Evolutionary conservation across 2,797 vertebrate genomes (phyloP), one percentile per base, ranked within the genome.

Genomic region (Megalops cyprinoides): DNA sequence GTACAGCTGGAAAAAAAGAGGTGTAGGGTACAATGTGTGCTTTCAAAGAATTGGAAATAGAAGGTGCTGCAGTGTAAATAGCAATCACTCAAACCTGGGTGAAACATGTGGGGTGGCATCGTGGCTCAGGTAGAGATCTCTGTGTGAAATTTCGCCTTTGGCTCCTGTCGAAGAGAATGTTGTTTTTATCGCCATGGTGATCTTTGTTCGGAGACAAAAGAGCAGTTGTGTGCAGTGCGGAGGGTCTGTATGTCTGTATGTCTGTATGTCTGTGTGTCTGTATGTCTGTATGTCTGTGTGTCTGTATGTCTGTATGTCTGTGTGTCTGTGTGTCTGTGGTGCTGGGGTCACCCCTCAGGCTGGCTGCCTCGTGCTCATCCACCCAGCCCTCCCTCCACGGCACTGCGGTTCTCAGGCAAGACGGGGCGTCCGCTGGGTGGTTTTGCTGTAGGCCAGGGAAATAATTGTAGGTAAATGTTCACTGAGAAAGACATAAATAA

Each of bases 401-500:
- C 56, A 58, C 76, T 48, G 23, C 34, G 6, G 60, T 77, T 55
- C 60, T 20, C 34, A 37, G 67, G 56, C 76, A 78, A 51, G 81
- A 82, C 12, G 37, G 76, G 62, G 67, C 81, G 55, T 79, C 62
- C 73, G 46, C 53, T n/a, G 62, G 49, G 34, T 18, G 12, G 58
- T 62, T 78, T 69, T 25, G 74, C 78, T 73, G 49, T 25, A 44
- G 76, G 55, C 23, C 14, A 65, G 46, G 37, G 67, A 81, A 77
- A 81, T 80, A 81, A 81, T 79, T 81, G 49, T 76, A 31, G 42
- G 76, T 65, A 86, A 84, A 65, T 58, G 73, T 81, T 78, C 53
- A 23, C 73, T 65, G 75, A 71, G n/a, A 34, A 71, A 80, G 73
- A 76, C 53, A 77, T 53, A 67, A 79, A 81, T 58, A 67, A 60